phyloP scores from a whole-genome alignment of 2,888 invertebrate species.

The Lasioglossum pauxillum region DNA sequence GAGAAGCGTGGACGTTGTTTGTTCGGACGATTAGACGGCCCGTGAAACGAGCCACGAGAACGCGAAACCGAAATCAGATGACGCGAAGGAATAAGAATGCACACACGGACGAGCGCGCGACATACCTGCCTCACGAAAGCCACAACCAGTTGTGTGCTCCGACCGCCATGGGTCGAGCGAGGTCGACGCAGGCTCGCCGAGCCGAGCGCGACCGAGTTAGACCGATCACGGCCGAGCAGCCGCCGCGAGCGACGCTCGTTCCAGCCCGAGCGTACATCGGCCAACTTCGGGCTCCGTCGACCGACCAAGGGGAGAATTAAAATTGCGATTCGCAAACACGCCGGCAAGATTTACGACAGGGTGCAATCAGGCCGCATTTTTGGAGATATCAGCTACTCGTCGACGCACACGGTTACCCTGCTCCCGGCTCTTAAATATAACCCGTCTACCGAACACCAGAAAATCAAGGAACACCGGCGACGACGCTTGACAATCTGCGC shows the following conservation, averaged over 20 bases:
- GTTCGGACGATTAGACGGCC: background rate
- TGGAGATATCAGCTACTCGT: background rate
- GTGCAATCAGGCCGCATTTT: conserved; percentile 14
- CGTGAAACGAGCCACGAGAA: conserved; percentile 30
- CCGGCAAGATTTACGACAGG: conserved; percentile 30
- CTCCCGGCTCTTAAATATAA: background rate
- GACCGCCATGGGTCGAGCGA: conserved; percentile 80
- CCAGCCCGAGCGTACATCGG: conserved; percentile 26
- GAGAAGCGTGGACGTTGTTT: background rate
- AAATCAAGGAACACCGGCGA: background rate
- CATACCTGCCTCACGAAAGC: conserved; percentile 80
- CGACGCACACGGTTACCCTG: background rate
- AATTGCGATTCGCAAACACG: conserved; percentile 38
- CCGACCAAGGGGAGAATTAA: conserved; percentile 40
- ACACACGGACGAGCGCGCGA: conserved; percentile 59
- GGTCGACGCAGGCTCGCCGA: conserved; percentile 76
- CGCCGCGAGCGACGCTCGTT: conserved; percentile 67
- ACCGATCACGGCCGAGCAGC: conserved; percentile 72
- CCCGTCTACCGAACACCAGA: background rate
- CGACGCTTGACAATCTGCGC: background rate
- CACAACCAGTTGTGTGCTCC: conserved; percentile 81
- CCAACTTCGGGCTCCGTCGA: conserved; percentile 32
- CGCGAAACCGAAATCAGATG: conserved; percentile 19
- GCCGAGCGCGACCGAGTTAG: conserved; percentile 69
- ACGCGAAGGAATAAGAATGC: conserved; percentile 54